These are phyloP conservation scores for Thryonomys swinderianus DNA, from an alignment of 2,113 vertebrate genomes.

Conservation along the genomic window DNA sequence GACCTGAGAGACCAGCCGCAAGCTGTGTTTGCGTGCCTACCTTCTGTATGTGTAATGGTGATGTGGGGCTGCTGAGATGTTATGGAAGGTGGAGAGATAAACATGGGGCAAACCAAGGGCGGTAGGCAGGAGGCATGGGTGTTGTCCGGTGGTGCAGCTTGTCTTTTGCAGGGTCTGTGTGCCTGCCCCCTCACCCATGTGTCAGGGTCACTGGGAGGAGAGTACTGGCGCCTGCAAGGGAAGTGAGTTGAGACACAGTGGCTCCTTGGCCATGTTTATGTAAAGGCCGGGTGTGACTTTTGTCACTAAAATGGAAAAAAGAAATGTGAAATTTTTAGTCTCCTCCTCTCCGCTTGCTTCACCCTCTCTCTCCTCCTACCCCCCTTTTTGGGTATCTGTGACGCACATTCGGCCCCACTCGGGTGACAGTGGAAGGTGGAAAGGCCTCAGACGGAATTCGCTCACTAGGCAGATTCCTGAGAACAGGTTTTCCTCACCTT, in stretches of 20 bases:
- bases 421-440: constrained; percentile 12
- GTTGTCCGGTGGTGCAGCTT: neutral
- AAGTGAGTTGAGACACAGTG: constrained; percentile 69
- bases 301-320: constrained; percentile 79
- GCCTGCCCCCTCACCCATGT: neutral
- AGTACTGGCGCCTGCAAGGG: constrained; percentile 65
- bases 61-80: constrained; percentile 15
- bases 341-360: constrained; percentile 43
- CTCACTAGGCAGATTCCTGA: constrained; percentile 84
- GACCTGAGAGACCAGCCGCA: neutral
- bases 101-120: constrained; percentile 50
- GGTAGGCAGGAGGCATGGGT: constrained; percentile 4
- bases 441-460: constrained; percentile 82
- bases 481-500: constrained; percentile 78
- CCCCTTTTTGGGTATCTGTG: constrained; percentile 47
- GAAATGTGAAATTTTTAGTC: constrained; percentile 64
- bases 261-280: constrained; percentile 77
- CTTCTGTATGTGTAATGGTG: neutral
- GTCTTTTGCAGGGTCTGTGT: constrained; percentile 40
- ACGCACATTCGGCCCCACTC: constrained; percentile 58
- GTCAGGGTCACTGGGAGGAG: constrained; percentile 72
- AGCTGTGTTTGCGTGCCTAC: constrained; percentile 48
- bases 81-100: constrained; percentile 27
- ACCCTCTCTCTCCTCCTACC: constrained; percentile 35
- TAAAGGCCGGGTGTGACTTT: constrained; percentile 78